phyloP scores from a whole-genome alignment of 2,797 vertebrate species.

The Melanotaenia maccullochi region DNA sequence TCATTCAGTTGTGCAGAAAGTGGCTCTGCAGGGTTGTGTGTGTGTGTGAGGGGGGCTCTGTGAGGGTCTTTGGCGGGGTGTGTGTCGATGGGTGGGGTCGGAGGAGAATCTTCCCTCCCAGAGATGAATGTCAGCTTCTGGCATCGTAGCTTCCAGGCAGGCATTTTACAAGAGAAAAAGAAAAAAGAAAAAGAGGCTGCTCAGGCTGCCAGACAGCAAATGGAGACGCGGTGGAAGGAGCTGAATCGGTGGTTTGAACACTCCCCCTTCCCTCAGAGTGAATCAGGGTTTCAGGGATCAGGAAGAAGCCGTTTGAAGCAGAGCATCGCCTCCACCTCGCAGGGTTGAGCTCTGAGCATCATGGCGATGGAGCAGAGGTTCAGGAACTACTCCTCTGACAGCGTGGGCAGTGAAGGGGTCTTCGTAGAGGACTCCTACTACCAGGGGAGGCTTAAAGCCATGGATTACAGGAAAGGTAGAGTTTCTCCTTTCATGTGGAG shows the following conservation, averaged over 20 bases:
- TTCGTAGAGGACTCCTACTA: constrained; percentile 76
- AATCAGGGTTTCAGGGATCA: constrained; percentile 30
- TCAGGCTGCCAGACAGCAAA: constrained; percentile 21
- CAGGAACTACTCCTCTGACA: constrained; percentile 77
- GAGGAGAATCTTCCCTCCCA: constrained; percentile 30
- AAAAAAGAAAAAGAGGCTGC: constrained; percentile 7
- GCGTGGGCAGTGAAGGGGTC: constrained; percentile 76
- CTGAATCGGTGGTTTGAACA: constrained; percentile 58
- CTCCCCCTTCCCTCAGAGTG: constrained; percentile 64
- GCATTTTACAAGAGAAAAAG: constrained; percentile 66
- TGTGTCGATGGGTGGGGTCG: constrained; percentile 33
- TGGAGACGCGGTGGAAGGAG: constrained; percentile 36
- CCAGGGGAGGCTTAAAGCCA: constrained; percentile 75
- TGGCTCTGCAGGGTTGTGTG: too few species aligned
- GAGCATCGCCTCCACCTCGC: constrained; percentile 21
- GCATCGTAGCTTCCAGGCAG: constrained; percentile 66
- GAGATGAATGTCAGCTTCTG: constrained; percentile 59
- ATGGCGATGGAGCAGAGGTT: constrained; percentile 60
- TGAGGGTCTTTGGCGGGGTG: neutral
- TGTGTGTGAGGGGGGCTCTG: neutral
- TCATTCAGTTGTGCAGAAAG: too few species aligned
- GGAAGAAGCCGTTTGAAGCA: constrained; percentile 6
- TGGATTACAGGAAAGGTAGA: constrained; percentile 83
- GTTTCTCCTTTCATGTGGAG: neutral
- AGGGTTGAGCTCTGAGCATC: neutral